Base-by-base conservation (phyloP, 2,888 invertebrate species). In the Campopleginae sp. region DNA sequence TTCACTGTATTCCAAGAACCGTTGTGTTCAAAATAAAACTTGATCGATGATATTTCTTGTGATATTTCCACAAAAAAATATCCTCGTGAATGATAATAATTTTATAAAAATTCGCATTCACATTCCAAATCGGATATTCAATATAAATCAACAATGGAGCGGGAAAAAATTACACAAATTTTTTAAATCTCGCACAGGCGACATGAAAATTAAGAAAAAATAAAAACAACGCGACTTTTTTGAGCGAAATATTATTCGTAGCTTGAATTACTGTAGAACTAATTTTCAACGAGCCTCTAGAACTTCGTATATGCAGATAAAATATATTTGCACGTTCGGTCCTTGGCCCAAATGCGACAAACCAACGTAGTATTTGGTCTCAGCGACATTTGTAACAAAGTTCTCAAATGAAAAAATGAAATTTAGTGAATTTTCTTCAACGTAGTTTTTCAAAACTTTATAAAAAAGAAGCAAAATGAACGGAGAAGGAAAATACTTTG, bases 291-390 rank as follows among this genome's bases (percentile, higher is more conserved):
- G 61, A 48, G 71, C 71, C 38, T 38, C 44, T 51, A 65, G 17
- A 38, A 65, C 19, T 44, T 44, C 33, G n/a, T 58, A n/a, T 17
- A 58, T 58, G 51, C 44, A 63, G 5, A 10, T 46, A 17, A 31
- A 44, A 27, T 23, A 48, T 63, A 65, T 80, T 63, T 38, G 44
- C 31, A 71, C 31, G 46, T 19, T 71, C 31, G 48, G 70, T 79
- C 80, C 85, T 82, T 82, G 80, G 71, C 82, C 82, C 58, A 82
- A 80, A 85, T 82, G 61, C 27, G 75, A 75, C 63, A 31, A 51
- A 66, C 17, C 27, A 63, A 75, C 63, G 75, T 51, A 70, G 31
- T 51, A 27, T 54, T 54, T 54, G 23, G 54, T 58, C 48, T 6
- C 7, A 14, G 23, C 19, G 27, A 58, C 10, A 14, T 58, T 58